Evolutionary conservation across 2,797 vertebrate genomes (phyloP), one percentile per base, ranked within the genome.

Genomic region (Dermochelys coriacea): DNA sequence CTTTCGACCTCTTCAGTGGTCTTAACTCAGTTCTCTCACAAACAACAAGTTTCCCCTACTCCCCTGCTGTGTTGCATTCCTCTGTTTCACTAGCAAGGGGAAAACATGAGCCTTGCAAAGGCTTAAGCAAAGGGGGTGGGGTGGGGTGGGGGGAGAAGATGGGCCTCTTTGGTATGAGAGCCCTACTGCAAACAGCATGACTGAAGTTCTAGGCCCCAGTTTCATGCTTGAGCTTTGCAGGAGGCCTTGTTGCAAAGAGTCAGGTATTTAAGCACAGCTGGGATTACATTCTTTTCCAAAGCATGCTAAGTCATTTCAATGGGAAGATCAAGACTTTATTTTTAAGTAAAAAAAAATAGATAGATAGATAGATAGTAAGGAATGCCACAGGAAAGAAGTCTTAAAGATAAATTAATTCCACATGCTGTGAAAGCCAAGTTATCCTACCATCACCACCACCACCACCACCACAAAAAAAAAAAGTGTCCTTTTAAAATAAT

Each of bases 131-230:
- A 88, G 88, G 37, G 25, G 59, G 87, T 59, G 83, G 80, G 59
- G 87, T 59, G 83, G 80, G 68, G 82, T 64, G 68, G 92, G 97
- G 91, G 96, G 94, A 94, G 91, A 93, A 93, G 94, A 96, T 97
- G 98, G 98, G 98, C 98, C 98, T 98, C 98, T 98, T 98, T 98
- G 98, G 98, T 98, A 98, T 98, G 98, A 98, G 98, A 98, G 96
- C 98, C 97, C 98, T 98, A 98, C 97, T 98, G 98, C 98, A 83
- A 98, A 97, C 97, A 97, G 98, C 96, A 97, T 97, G 98, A 98
- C 98, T 98, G 97, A 97, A 98, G 98, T 97, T 96, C 95, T 93
- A 98, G 98, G 98, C 98, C 97, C 97, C 96, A 96, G 95, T 47
- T 97, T 98, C 97, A 94, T 93, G 96, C 96, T 97, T 98, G 97